Conservation (phyloP, 2,888 invertebrate species). For the Dynastes grantii region DNA sequence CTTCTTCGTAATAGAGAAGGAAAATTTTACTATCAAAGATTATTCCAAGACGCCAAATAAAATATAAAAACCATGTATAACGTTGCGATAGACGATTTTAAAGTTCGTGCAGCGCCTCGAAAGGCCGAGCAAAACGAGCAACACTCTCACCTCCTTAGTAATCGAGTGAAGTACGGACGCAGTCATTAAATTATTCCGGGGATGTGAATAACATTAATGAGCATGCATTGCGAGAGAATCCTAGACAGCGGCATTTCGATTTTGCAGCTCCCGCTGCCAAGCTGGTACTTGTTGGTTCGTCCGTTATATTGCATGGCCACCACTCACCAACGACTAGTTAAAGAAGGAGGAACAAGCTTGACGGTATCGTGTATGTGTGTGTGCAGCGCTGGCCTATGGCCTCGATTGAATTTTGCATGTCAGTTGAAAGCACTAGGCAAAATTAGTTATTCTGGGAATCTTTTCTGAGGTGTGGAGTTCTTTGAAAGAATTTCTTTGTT, state of each 20-base stretch:
- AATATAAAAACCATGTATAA: conserved; percentile 16
- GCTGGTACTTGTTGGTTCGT: conserved; percentile 12
- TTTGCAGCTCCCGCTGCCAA: background rate
- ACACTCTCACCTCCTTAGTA: conserved; percentile 43
- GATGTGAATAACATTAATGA: conserved; percentile 66
- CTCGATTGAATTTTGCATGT: too few relatives aligned
- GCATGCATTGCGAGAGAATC: conserved; percentile 42
- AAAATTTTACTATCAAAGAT: background rate
- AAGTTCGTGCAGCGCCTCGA: background rate
- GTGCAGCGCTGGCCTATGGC: too few relatives aligned
- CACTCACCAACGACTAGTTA: conserved; percentile 38
- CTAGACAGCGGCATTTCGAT: conserved; percentile 34
- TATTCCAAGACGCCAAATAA: background rate
- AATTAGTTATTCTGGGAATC: too few relatives aligned
- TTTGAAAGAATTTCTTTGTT: too few relatives aligned
- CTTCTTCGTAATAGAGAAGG: too few relatives aligned
- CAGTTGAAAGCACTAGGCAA: too few relatives aligned
- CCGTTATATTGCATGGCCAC: conserved; percentile 10
- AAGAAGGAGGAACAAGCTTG: conserved; percentile 2
- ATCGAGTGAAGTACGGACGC: conserved; percentile 47
- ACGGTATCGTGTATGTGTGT: background rate
- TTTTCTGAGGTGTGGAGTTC: too few relatives aligned
- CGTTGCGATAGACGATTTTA: conserved; percentile 30
- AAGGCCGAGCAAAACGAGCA: conserved; percentile 40
- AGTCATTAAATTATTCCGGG: conserved; percentile 67